Evolutionary conservation across 2,888 invertebrate genomes (phyloP).

Genomic region (Luperina nickerlii): DNA sequence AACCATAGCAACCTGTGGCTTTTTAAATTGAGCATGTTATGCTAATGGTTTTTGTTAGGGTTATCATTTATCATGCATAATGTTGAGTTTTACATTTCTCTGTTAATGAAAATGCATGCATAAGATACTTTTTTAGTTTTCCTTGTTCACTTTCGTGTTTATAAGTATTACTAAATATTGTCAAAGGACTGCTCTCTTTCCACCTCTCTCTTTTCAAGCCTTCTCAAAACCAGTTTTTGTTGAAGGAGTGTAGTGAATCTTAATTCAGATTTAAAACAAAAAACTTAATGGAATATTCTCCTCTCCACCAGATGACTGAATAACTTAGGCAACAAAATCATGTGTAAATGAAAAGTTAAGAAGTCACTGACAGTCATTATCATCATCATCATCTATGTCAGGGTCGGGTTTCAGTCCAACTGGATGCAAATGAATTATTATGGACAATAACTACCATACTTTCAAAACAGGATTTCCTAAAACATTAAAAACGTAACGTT

Average conservation of each 20-base stretch:
- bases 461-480: not conserved
- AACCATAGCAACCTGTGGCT: constrained; percentile 38
- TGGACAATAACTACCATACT: not conserved
- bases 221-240: not conserved
- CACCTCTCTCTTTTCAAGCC: not conserved
- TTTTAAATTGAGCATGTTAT: constrained; percentile 38
- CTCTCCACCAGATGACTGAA: not conserved
- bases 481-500: not conserved
- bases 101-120: not conserved
- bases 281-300: not conserved
- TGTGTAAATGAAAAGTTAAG: not conserved
- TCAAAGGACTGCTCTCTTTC: not conserved
- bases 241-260: not conserved
- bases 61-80: constrained; percentile 16
- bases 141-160: not conserved
- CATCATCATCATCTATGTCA: not conserved
- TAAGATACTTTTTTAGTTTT: not conserved
- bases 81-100: not conserved
- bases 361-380: not conserved
- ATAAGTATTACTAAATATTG: not conserved
- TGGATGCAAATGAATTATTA: not conserved
- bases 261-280: not conserved
- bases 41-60: constrained; percentile 51
- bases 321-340: not conserved
- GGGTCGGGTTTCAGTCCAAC: not conserved